These are phyloP conservation scores for Cyanocitta stelleri DNA, from an alignment of 2,113 vertebrate species.

Conservation along the genomic window DNA sequence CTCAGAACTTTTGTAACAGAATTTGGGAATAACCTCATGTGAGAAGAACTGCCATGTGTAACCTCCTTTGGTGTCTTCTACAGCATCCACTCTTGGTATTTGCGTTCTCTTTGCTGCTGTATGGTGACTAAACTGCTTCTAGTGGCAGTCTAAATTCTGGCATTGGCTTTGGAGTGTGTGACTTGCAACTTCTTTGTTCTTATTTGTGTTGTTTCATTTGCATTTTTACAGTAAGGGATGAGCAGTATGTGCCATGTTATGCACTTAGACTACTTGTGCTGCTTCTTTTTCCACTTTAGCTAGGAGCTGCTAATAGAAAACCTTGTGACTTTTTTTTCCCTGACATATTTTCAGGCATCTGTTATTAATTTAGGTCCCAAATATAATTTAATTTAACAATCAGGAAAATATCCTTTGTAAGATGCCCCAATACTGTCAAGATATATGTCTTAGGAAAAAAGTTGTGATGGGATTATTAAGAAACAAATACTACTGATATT, in stretches of 20 bases:
- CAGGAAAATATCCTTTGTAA: neutral
- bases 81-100: neutral
- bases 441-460: neutral
- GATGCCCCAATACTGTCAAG: neutral
- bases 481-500: neutral
- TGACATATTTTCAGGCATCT: neutral
- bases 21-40: neutral
- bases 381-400: neutral
- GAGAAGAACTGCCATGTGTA: neutral
- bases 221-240: neutral
- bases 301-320: neutral
- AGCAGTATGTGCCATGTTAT: accelerated
- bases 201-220: neutral
- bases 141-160: neutral
- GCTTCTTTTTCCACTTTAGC: neutral
- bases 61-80: neutral
- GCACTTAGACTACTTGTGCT: neutral
- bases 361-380: neutral
- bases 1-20: neutral
- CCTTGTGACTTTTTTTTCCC: neutral
- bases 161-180: neutral
- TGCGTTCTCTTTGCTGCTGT: neutral
- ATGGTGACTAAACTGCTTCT: neutral
- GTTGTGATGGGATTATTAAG: neutral
- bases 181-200: neutral